Percentiles rank a stretch among this genome's conserved stretches.
Evolutionary conservation across 2,888 invertebrate species (phyloP).

Genomic region (Watsonalla cultraria): DNA sequence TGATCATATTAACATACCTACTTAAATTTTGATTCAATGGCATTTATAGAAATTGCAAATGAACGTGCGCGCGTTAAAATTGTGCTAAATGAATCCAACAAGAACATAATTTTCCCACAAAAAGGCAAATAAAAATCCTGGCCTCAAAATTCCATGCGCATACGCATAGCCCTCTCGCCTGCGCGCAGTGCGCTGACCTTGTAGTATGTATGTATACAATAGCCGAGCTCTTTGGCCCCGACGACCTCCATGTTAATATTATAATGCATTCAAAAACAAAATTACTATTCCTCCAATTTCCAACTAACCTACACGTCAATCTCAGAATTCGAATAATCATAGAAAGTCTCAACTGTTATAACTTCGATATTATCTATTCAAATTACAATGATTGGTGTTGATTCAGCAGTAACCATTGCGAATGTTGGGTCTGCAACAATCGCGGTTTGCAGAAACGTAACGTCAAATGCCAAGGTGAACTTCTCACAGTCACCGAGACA

Average conservation of each 20-base stretch:
- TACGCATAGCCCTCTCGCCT: slow-evolving; percentile 40
- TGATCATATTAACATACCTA: too few relatives aligned
- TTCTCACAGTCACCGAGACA: slow-evolving; percentile 49
- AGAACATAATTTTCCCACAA: slow-evolving; percentile 28
- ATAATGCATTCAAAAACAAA: slow-evolving; percentile 16
- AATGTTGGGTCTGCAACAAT: slow-evolving; percentile 28
- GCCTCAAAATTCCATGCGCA: slow-evolving; percentile 48
- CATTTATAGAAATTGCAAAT: too few relatives aligned
- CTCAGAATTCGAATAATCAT: background rate
- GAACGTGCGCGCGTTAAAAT: too few relatives aligned
- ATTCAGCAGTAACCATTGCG: slow-evolving; percentile 14
- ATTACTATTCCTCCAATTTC: slow-evolving; percentile 19
- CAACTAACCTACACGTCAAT: background rate
- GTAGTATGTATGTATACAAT: slow-evolving; percentile 42
- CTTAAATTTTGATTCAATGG: too few relatives aligned
- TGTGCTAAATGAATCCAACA: background rate
- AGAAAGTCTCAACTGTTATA: slow-evolving; percentile 2
- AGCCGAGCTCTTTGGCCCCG: slow-evolving; percentile 34
- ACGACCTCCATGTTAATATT: slow-evolving; percentile 19
- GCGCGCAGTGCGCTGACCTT: slow-evolving; percentile 62
- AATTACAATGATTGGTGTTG: background rate
- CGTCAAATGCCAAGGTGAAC: slow-evolving; percentile 72
- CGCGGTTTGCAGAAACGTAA: slow-evolving; percentile 36
- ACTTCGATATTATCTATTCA: slow-evolving; percentile 1
- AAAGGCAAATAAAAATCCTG: slow-evolving; percentile 40